Evolutionary conservation across 2,797 vertebrate genomes (phyloP).

Genomic region (Poecilia wingei): DNA sequence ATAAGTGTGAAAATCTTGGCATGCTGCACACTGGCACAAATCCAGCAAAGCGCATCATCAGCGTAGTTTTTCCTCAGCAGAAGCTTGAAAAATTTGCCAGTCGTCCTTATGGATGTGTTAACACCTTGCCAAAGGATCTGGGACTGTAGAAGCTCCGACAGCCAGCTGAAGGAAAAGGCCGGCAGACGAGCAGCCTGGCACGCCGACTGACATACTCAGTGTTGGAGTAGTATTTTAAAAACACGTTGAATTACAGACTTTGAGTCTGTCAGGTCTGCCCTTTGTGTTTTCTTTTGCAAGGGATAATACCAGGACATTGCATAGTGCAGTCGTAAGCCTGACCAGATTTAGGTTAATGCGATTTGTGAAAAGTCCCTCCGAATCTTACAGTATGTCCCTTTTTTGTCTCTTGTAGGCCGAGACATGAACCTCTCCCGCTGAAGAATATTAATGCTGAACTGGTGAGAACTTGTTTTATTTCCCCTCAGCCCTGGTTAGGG

Average conservation of each 20-base stretch:
- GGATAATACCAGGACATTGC: constrained; percentile 18
- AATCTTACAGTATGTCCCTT: constrained; percentile 50
- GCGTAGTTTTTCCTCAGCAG: background rate
- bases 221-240: constrained; percentile 37
- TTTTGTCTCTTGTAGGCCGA: constrained; percentile 74
- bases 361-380: constrained; percentile 58
- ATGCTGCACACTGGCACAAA: constrained; percentile 1
- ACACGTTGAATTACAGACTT: constrained; percentile 42
- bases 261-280: constrained; percentile 12
- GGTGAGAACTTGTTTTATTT: constrained; percentile 67
- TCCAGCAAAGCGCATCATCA: background rate
- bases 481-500: constrained; percentile 19
- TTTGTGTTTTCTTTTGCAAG: constrained; percentile 57
- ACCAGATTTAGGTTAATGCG: constrained; percentile 45
- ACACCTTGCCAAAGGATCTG: constrained; percentile 14
- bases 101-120: constrained; percentile 20
- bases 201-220: constrained; percentile 7
- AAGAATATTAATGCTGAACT: constrained; percentile 77
- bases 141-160: constrained; percentile 23
- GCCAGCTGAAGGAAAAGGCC: constrained; percentile 31
- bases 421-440: constrained; percentile 74
- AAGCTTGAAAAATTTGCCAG: constrained; percentile 34
- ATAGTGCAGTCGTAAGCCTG: constrained; percentile 43
- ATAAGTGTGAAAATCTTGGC: background rate
- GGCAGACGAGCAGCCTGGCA: constrained; percentile 27